Conservation (phyloP, 2,113 vertebrate genomes). For the Gymnocephalus cernua region DNA sequence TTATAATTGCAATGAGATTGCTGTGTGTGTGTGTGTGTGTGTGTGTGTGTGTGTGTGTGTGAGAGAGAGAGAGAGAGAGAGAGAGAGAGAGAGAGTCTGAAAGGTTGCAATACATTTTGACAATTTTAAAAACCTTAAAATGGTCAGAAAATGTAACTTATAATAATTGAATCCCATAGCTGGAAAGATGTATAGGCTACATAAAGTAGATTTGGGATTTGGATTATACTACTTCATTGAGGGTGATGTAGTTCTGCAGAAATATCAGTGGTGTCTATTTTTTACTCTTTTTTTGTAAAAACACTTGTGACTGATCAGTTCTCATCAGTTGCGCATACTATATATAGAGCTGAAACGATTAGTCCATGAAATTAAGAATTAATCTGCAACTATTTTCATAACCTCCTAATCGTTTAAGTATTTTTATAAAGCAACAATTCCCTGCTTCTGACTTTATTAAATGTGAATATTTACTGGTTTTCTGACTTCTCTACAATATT, state of each 20-base stretch:
- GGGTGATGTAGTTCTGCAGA: conserved; percentile 38
- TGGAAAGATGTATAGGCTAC: not conserved
- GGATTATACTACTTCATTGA: conserved; percentile 25
- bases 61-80: not conserved
- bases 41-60: not conserved
- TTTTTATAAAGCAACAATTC: not conserved
- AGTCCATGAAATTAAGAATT: conserved; percentile 15
- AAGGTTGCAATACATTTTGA: not conserved
- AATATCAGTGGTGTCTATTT: conserved; percentile 65
- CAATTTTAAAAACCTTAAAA: conserved; percentile 10
- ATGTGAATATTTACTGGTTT: not conserved
- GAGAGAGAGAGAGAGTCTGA: not conserved
- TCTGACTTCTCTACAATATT: not conserved
- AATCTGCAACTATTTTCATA: conserved; percentile 6
- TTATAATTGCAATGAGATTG: not conserved
- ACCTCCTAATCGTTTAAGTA: not conserved
- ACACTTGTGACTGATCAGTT: conserved; percentile 33
- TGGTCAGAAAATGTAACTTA: not conserved
- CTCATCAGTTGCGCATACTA: conserved; percentile 23
- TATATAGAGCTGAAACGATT: conserved; percentile 4
- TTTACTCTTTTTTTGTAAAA: conserved; percentile 36
- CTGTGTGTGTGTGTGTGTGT: not conserved
- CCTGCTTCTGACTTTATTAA: not conserved
- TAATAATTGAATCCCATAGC: not conserved
- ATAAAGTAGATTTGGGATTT: conserved; percentile 19